Base-by-base conservation (phyloP, 2,888 invertebrate genomes). In the Tiphia femorata region DNA sequence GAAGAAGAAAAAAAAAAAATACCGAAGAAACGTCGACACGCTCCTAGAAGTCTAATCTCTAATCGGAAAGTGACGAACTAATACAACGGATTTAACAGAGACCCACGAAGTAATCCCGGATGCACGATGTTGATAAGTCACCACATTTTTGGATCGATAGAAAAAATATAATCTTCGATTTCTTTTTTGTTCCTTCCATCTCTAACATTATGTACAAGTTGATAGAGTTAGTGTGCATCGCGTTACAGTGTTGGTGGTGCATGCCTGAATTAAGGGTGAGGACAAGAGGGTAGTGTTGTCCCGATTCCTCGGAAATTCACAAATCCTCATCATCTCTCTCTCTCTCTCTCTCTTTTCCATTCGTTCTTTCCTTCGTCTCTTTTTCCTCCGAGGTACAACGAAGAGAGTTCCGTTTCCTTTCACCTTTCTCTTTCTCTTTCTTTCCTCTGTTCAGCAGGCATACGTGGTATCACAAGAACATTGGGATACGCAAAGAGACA, bases 131-230 rank as follows among this genome's bases (percentile, higher is more conserved):
- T 74, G 77, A 80, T 80, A 78, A 75, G 78, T 80, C 77, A 78
- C 77, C 76, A 77, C 74, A 68, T 76, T 75, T 77, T 76, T 77
- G 77, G 79, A 76, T 82, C 71, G 79, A 81, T 82, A 81, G 81
- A 81, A 82, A 81, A 82, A 81, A 82, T 81, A 82, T 81, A 81
- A 81, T 81, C 77, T 77, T 78, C 76, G 76, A 78, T 76, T 78
- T 77, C 71, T 75, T 70, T 70, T 70, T 71, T 75, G 72, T 72
- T 75, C 66, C 68, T 72, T 65, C 66, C 62, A 68, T 74, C 61
- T 69, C 71, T 75, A 78, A 80, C 70, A 77, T 75, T 81, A 81
- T 81, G 70, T 82, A 82, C 82, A 81, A 77, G 77, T n/a, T 82
- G 78, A 79, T 81, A 78, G 78, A 79, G 72, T n/a, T 79, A 78